phyloP scores from a whole-genome alignment of 2,113 vertebrate genomes.

The Cynopterus brachyotis region DNA sequence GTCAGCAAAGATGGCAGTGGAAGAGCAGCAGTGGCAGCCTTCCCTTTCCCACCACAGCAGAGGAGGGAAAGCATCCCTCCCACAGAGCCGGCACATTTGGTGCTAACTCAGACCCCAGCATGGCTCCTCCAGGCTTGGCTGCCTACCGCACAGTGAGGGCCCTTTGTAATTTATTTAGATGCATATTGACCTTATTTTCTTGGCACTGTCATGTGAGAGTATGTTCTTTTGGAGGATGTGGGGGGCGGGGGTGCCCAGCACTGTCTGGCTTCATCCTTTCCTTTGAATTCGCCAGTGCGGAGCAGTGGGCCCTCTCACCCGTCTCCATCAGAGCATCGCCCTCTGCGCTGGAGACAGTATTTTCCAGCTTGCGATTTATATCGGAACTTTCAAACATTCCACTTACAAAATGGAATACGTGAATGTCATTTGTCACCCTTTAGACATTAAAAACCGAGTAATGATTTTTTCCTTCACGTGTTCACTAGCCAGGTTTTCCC shows the following conservation, averaged over 20 bases:
- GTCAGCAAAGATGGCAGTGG: not conserved
- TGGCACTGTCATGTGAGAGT: not conserved
- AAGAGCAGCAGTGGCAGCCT: not conserved
- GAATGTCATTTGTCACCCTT: not conserved
- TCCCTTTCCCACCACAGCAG: no score
- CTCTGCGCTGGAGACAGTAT: not conserved
- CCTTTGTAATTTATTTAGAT: constrained; percentile 36
- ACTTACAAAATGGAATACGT: not conserved
- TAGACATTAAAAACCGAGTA: not conserved
- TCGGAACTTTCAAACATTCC: not conserved
- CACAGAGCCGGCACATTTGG: not conserved
- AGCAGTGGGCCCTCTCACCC: not conserved
- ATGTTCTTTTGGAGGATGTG: not conserved
- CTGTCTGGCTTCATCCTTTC: not conserved
- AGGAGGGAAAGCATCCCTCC: not conserved
- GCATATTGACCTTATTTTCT: constrained; percentile 55
- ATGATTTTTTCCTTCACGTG: not conserved
- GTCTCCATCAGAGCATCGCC: not conserved
- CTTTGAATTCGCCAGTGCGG: accelerated
- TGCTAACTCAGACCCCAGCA: not conserved
- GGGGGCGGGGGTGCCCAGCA: accelerated
- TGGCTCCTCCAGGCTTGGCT: not conserved
- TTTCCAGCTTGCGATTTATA: not conserved
- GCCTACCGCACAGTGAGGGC: not conserved
- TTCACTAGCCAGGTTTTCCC: not conserved